Base-by-base conservation (phyloP, 2,113 vertebrate genomes). In the Miniopterus natalensis region DNA sequence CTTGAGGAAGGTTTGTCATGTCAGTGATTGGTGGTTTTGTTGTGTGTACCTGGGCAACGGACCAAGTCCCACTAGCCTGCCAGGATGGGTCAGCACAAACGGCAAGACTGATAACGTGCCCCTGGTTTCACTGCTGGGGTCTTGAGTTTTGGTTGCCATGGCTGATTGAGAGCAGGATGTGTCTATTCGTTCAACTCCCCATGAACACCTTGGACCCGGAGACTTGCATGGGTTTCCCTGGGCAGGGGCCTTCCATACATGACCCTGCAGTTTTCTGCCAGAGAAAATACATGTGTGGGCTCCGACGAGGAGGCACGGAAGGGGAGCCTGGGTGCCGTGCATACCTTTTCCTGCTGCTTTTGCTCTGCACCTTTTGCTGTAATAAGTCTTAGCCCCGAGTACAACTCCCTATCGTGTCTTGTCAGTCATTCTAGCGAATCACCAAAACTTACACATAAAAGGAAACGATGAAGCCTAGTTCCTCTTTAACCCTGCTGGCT, bases 251-350 rank as follows among this genome's bases (percentile, higher is more conserved):
- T 71, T 77, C 70, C 55, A 36, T 36, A 23, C 21, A 1, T 4
- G 27, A 51, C 68, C 74, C 57, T 53, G 53, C 4, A 15, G 42
- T 73, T 40, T 6, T 95, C 70, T 88, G 63, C 23, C 51, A 13
- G 70, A 73, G 31, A 27, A 61, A 68, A n/a, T 20, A 8, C 4
- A 0, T 5, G 20, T 1, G 45, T 18, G 79, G 12, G 17, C 59
- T 74, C 31, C 11, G 42, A 9, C 2, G 40, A 23, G 47, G 25
- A 45, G 29, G 59, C 45, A 1, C 4, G 20, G 17, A 7, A 12
- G 31, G 8, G 31, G 40, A 59, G n/a, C n/a, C 27, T 1, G n/a
- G 3, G 20, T 0, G 0, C 2, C 0, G 57, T 21, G 7, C 0
- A 0, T 0, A 3, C 3, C 27, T 75, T 31, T 71, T 11, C 31